Conservation (phyloP, 2,797 vertebrate genomes). For the Picus viridis region DNA sequence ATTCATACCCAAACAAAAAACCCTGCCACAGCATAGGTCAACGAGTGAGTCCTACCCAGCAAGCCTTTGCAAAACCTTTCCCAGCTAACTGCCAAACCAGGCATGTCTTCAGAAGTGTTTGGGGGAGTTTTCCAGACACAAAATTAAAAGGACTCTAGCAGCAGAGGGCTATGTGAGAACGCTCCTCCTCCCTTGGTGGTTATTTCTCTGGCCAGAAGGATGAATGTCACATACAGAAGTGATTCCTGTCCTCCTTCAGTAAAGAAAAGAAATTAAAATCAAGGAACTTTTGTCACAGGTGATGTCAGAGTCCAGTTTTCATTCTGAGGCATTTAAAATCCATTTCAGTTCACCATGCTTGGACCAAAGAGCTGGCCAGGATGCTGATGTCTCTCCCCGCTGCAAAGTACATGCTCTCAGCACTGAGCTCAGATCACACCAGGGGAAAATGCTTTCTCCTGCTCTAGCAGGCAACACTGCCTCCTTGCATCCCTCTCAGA, state of each 20-base stretch:
- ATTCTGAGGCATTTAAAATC: neutral
- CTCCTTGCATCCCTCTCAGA: neutral
- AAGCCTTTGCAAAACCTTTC: neutral
- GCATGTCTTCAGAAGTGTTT: neutral
- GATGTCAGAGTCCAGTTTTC: neutral
- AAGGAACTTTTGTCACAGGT: neutral
- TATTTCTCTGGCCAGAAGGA: neutral
- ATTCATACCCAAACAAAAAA: neutral
- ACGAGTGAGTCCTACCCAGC: neutral
- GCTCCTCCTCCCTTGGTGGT: neutral
- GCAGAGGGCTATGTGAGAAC: neutral
- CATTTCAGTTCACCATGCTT: neutral
- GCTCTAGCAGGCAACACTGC: neutral
- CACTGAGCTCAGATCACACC: rapidly evolving
- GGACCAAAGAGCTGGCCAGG: neutral
- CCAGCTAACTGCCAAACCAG: neutral
- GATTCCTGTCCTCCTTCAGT: neutral
- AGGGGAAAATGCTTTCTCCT: neutral
- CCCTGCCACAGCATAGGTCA: neutral
- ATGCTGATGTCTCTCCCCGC: neutral
- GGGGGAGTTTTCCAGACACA: neutral
- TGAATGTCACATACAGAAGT: neutral
- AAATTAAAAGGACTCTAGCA: neutral
- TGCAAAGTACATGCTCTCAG: neutral
- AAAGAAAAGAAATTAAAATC: neutral